These are phyloP conservation scores for Holotrichia oblita DNA, from an alignment of 1,140 invertebrate genomes.

Conservation along the genomic window DNA sequence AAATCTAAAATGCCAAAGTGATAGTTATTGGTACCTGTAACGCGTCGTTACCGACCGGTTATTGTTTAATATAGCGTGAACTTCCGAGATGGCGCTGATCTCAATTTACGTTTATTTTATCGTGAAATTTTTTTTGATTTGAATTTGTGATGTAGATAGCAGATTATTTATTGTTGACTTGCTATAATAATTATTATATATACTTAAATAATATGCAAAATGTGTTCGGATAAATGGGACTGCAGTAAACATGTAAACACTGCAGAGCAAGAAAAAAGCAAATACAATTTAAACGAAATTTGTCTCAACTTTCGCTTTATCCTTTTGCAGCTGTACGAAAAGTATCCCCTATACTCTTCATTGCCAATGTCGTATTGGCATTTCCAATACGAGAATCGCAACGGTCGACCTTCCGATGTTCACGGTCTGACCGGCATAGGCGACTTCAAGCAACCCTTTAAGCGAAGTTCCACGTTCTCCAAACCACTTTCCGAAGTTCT, in stretches of 20 bases:
- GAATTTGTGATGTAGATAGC: background rate
- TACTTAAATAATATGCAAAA: too few species aligned
- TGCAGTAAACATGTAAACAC: too few species aligned
- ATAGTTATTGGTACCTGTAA: too few species aligned
- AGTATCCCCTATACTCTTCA: slow-evolving; percentile 47
- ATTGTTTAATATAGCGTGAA: too few species aligned
- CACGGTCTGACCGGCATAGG: slow-evolving; percentile 40
- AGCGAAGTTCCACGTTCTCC: slow-evolving; percentile 44
- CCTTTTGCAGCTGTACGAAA: slow-evolving; percentile 47
- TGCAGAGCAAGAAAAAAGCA: too few species aligned
- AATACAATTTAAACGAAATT: background rate
- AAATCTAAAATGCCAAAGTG: background rate
- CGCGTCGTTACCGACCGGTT: too few species aligned
- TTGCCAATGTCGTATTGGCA: slow-evolving; percentile 44
- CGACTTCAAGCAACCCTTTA: slow-evolving; percentile 48
- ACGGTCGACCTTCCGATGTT: slow-evolving; percentile 37
- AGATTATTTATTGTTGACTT: too few species aligned
- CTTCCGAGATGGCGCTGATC: too few species aligned
- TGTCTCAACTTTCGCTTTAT: background rate
- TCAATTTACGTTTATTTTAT: too few species aligned
- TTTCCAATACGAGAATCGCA: slow-evolving; percentile 40
- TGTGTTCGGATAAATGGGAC: too few species aligned
- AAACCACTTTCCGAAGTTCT: slow-evolving; percentile 46
- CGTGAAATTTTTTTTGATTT: too few species aligned
- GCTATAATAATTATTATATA: background rate